Conservation (phyloP, 1,140 invertebrate genomes). For the Thalassaphorura encarpata region DNA sequence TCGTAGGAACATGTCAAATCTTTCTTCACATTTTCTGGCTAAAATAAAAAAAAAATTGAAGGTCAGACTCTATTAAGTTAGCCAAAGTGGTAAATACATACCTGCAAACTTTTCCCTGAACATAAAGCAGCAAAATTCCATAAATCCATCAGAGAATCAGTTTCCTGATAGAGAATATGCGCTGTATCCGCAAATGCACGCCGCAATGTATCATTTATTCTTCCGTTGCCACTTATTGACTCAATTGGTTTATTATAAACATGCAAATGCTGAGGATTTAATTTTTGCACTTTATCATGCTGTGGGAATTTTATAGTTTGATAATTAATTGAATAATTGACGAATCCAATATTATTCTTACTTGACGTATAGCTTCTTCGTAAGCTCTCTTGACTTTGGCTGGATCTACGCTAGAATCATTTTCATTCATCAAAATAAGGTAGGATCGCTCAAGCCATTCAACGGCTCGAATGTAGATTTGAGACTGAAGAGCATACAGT, state of each 20-base stretch:
- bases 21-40: conserved; percentile 7
- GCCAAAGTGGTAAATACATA: conserved; percentile 30
- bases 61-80: no score
- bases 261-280: not conserved
- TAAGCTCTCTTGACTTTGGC: conserved; percentile 36
- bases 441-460: conserved; percentile 41
- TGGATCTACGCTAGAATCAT: conserved; percentile 36
- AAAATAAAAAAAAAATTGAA: conserved; percentile 6
- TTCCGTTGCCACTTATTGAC: not conserved
- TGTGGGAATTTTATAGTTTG: no score
- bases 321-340: no score
- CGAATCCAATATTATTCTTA: no score
- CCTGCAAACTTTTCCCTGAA: conserved; percentile 41
- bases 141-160: conserved; percentile 33
- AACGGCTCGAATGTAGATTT: conserved; percentile 37
- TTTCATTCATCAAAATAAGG: conserved; percentile 33
- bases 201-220: no score
- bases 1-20: conserved; percentile 35
- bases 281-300: not conserved
- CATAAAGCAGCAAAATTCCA: conserved; percentile 45
- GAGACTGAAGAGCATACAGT: conserved; percentile 38
- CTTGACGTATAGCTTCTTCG: conserved; percentile 37
- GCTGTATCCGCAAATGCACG: no score
- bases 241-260: not conserved
- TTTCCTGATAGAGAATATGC: not conserved